A percentile compares a stretch with the other conserved stretches of the same genome.
These are phyloP conservation scores for Nyctereutes procyonoides DNA, from an alignment of 2,113 vertebrate genomes.

Conservation along the genomic window DNA sequence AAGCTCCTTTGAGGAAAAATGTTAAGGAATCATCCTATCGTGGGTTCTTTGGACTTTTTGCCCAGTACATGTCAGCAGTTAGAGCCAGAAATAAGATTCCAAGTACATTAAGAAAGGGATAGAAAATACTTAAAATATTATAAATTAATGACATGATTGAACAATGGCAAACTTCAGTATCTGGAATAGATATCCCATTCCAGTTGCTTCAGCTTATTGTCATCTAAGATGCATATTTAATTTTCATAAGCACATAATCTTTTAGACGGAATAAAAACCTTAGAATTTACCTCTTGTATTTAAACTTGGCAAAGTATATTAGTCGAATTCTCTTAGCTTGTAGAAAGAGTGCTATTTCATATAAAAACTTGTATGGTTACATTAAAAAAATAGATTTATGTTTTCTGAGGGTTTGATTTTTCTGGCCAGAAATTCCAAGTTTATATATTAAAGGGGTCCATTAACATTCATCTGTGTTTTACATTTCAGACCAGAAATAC, in stretches of 20 bases:
- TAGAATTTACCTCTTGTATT: conserved; percentile 27
- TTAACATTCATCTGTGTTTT: conserved; percentile 44
- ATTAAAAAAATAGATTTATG: conserved; percentile 33
- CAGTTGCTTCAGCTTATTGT: conserved; percentile 13
- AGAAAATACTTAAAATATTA: conserved; percentile 70
- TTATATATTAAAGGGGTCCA: conserved; percentile 30
- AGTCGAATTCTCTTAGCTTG: conserved; percentile 46
- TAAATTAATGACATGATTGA: conserved; percentile 62
- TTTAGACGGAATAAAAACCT: conserved; percentile 15
- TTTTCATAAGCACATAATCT: conserved; percentile 33
- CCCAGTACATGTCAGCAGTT: conserved; percentile 37
- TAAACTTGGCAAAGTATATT: conserved; percentile 17
- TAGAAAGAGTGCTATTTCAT: conserved; percentile 58
- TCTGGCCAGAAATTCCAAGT: conserved; percentile 52
- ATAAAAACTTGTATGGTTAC: conserved; percentile 26
- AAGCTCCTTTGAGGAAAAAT: conserved; percentile 58
- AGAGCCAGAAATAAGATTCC: conserved; percentile 53
- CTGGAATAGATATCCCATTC: background rate
- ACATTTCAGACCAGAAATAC: background rate
- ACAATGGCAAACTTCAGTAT: background rate
- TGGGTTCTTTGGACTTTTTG: background rate
- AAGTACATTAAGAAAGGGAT: conserved; percentile 57
- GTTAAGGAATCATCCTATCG: conserved; percentile 1
- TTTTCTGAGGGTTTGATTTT: conserved; percentile 58
- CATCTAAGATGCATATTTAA: conserved; percentile 6